A percentile compares a stretch with the other conserved stretches of the same genome.
These are phyloP conservation scores for Odocoileus hemionus DNA, from an alignment of 2,113 vertebrate genomes.

Conservation along the genomic window DNA sequence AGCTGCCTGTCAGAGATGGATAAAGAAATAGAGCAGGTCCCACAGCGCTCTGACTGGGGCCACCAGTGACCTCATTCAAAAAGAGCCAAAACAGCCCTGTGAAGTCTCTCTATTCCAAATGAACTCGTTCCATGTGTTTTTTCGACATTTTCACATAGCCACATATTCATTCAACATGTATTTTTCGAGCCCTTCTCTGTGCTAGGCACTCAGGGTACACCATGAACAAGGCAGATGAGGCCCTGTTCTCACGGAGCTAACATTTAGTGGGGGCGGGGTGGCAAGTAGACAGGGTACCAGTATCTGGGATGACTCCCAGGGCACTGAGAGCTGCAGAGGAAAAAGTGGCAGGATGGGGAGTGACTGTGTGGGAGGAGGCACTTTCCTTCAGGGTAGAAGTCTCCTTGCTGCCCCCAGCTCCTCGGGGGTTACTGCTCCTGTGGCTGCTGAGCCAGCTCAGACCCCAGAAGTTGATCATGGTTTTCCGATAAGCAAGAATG, in stretches of 20 bases:
- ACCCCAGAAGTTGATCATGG: background rate
- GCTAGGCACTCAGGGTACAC: background rate
- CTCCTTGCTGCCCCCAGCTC: background rate
- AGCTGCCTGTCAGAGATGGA: background rate
- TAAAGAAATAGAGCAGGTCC: background rate
- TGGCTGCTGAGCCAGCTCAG: background rate
- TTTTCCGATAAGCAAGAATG: background rate
- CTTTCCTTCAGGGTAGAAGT: background rate
- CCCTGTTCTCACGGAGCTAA: background rate
- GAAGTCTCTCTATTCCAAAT: background rate
- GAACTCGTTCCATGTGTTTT: background rate
- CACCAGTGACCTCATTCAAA: background rate
- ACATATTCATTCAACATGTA: background rate
- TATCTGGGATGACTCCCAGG: background rate
- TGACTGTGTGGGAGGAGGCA: background rate
- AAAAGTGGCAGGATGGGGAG: background rate
- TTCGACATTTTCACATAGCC: background rate
- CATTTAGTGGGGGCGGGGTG: background rate
- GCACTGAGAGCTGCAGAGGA: background rate
- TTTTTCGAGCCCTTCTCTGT: background rate
- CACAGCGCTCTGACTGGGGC: background rate
- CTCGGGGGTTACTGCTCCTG: background rate
- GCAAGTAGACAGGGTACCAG: background rate
- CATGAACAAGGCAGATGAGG: fast-evolving
- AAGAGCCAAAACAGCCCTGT: background rate